Percentiles rank a stretch among this genome's conserved stretches.
phyloP scores from a whole-genome alignment of 35 echinoderm and acorn worm species.

The Apostichopus californicus region DNA sequence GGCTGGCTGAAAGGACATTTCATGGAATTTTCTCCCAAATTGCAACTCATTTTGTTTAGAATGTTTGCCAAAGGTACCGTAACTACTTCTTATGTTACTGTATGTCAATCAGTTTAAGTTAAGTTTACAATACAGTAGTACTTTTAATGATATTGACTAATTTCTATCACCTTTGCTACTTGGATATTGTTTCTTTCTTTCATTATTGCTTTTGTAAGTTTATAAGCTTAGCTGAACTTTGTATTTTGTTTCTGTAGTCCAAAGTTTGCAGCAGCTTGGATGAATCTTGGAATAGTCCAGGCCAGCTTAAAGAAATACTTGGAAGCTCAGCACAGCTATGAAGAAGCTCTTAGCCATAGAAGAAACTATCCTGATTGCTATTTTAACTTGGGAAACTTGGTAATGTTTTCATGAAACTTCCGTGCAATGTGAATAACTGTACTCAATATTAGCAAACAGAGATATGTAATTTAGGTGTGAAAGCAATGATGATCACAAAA shows the following conservation, averaged over 20 bases:
- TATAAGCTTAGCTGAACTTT: neutral
- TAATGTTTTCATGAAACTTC: constrained; percentile 43
- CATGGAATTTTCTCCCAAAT: too few species aligned
- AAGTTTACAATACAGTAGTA: too few species aligned
- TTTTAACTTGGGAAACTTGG: constrained; percentile 95
- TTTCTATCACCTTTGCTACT: neutral
- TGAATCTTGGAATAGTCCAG: constrained; percentile 97
- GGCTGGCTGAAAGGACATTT: neutral
- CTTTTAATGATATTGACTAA: too few species aligned
- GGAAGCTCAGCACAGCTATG: constrained; percentile 77
- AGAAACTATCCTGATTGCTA: constrained; percentile 87
- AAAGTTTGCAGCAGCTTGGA: constrained; percentile 85
- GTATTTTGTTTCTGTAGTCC: constrained; percentile 60
- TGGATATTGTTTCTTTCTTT: too few species aligned
- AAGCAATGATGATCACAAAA: too few species aligned
- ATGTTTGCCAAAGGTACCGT: too few species aligned
- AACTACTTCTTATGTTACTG: too few species aligned
- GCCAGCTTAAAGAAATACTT: constrained; percentile 75
- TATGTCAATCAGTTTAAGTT: too few species aligned
- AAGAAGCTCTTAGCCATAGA: constrained; percentile 69
- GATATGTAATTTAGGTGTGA: neutral
- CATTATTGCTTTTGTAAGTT: too few species aligned
- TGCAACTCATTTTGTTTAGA: too few species aligned
- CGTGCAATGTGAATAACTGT: neutral
- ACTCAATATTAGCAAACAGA: neutral